phyloP scores from a whole-genome alignment of 2,888 invertebrate species.

The Stenolophus ochropezus region DNA sequence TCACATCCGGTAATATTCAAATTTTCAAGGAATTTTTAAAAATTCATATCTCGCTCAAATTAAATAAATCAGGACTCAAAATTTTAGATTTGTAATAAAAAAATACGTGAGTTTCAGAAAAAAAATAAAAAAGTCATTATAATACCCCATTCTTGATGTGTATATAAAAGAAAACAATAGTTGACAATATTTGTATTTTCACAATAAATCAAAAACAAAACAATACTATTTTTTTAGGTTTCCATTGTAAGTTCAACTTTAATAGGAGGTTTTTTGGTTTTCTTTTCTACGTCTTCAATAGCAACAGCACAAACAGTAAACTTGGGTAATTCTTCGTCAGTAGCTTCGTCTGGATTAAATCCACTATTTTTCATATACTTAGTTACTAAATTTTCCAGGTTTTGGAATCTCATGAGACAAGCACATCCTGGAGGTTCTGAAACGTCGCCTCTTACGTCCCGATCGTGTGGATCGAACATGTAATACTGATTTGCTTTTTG shows the following conservation, averaged over 20 bases:
- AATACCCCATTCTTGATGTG: no score
- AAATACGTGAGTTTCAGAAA: no score
- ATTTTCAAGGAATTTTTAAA: no score
- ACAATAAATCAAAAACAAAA: neutral
- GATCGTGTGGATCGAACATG: constrained; percentile 78
- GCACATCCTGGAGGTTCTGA: constrained; percentile 64
- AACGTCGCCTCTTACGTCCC: constrained; percentile 74
- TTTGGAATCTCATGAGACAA: constrained; percentile 65
- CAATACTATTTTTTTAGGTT: neutral
- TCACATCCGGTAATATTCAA: no score
- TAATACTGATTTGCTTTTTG: constrained; percentile 75
- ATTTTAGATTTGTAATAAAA: no score
- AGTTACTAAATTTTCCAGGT: constrained; percentile 62
- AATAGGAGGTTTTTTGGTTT: neutral
- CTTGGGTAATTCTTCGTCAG: constrained; percentile 47
- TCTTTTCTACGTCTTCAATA: constrained; percentile 31
- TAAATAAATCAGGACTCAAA: no score
- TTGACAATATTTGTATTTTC: neutral
- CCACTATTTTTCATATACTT: constrained; percentile 65
- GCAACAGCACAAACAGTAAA: constrained; percentile 30
- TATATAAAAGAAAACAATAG: no score
- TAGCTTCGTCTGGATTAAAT: constrained; percentile 63
- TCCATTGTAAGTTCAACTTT: neutral
- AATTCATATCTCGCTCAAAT: no score
- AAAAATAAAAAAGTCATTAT: no score